Base-by-base conservation (phyloP, 1,140 invertebrate genomes). In the Zaprionus taronus region DNA sequence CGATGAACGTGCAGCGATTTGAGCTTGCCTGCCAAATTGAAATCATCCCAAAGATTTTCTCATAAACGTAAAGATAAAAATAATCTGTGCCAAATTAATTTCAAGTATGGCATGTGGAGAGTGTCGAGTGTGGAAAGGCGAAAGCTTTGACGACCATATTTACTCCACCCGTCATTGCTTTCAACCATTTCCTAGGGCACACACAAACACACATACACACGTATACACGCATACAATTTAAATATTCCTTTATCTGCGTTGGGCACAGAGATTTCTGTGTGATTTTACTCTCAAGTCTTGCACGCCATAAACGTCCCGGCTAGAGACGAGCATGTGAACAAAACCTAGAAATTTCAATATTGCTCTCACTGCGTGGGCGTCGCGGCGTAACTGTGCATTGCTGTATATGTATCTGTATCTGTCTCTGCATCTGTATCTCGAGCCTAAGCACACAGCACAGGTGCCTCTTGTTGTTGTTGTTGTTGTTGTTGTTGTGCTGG, bases 1-100 rank as follows among this genome's bases (percentile, higher is more conserved):
- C 81, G 81, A 85, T 90, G 85, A 84, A 90, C 85, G 85, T 89
- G 84, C 77, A 53, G 57, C 64, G 81, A 87, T 83, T 87, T 80
- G 69, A 24, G 60, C 55, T 55, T 49, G 58, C n/a, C 28, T 28
- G 62, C 63, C 61, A 84, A 89, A 89, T 89, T 89, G 84, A 89
- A 89, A 89, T 89, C 81, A 81, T 67, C 68, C 66, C 78, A 60
- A 70, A 75, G 78, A 81, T 78, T 79, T 79, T 63, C 81, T 65
- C 74, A 78, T 87, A 84, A 84, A 83, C 84, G 77, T 79, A 73
- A 84, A 89, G 81, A 90, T 89, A 89, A 87, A 87, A 80, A 80
- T 71, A 89, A 76, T 87, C 83, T 79, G 71, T 70, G 81, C 62
- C 60, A 87, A 87, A 87, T 87, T 83, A 89, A 87, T 87, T 89